phyloP scores from a whole-genome alignment of 2,113 vertebrate species.

The Poecilia latipinna region DNA sequence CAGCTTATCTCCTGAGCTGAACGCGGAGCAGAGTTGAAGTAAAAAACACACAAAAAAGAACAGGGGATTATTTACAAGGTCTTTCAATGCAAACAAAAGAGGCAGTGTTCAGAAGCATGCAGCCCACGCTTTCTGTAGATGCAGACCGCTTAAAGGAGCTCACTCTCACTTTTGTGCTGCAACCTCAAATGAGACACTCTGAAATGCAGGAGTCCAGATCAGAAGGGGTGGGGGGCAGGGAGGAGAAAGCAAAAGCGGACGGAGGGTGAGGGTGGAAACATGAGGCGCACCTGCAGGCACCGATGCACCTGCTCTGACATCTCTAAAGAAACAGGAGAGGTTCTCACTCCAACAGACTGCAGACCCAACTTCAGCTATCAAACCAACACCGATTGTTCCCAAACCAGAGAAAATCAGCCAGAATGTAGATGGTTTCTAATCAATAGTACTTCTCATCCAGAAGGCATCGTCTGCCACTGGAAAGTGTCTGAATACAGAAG shows the following conservation, averaged over 20 bases:
- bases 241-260: conserved; percentile 10
- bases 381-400: neutral
- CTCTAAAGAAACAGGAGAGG: conserved; percentile 5
- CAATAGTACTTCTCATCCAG: too few relatives aligned
- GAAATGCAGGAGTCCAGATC: conserved; percentile 18
- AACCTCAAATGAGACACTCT: neutral
- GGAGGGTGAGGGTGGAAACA: conserved; percentile 21
- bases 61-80: conserved; percentile 6
- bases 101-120: neutral
- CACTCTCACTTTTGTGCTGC: neutral
- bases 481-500: neutral
- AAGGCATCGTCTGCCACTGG: too few relatives aligned
- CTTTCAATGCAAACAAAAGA: conserved; percentile 3
- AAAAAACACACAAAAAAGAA: neutral
- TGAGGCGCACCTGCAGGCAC: conserved; percentile 46
- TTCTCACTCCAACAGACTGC: neutral
- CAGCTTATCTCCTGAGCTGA: conserved; percentile 18
- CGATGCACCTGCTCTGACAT: conserved; percentile 33
- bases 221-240: neutral
- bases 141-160: neutral
- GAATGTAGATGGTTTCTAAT: neutral
- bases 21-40: conserved; percentile 5
- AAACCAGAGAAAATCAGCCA: neutral
- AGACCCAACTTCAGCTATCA: conserved; percentile 21
- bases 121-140: neutral